Base-by-base conservation (phyloP, 2,797 vertebrate genomes). In the Sciaenops ocellatus region DNA sequence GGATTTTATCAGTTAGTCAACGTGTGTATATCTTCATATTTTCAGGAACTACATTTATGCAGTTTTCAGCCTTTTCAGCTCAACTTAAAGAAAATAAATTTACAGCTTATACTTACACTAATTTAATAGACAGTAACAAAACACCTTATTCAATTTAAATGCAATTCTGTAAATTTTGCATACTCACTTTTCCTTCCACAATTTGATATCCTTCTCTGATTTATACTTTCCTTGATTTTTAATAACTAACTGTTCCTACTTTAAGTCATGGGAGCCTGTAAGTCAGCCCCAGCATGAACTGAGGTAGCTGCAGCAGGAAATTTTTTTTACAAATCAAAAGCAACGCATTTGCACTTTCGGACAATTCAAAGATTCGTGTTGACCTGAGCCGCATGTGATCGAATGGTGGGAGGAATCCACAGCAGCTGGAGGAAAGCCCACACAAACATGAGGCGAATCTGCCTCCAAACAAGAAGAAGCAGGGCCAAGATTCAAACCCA, bases 361-460 rank as follows among this genome's bases (percentile, higher is more conserved):
- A 62, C 50, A 54, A 30, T 83, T 79, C 56, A 15, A 44, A 71
- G 20, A 48, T 74, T 68, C 22, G 22, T 60, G 55, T 71, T 78
- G 76, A 85, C 77, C 63, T 44, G 59, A 74, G 30, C 72, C 52
- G 63, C 51, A 44, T 75, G 78, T 48, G 42, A 46, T 80, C 44
- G 10, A 30, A 70, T 68, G 62, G 73, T 76, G 56, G 69, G 60
- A 51, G 67, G 69, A 69, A 76, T 71, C 56, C 22, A 48, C 60
- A 79, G 72, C 30, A 73, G 61, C 56, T 6, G 22, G 50, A 71
- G 15, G 22, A 65, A 34, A 79, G 73, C 74, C 76, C 73, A 80
- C 78, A 71, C 66, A 76, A 83, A 79, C 79, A 70, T 18, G 60
- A 81, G 74, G 73, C 34, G 34, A 81, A 73, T 18, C 20, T 10